Evolutionary conservation across 2,797 vertebrate genomes (phyloP).

Genomic region (Sebastes elongatus): DNA sequence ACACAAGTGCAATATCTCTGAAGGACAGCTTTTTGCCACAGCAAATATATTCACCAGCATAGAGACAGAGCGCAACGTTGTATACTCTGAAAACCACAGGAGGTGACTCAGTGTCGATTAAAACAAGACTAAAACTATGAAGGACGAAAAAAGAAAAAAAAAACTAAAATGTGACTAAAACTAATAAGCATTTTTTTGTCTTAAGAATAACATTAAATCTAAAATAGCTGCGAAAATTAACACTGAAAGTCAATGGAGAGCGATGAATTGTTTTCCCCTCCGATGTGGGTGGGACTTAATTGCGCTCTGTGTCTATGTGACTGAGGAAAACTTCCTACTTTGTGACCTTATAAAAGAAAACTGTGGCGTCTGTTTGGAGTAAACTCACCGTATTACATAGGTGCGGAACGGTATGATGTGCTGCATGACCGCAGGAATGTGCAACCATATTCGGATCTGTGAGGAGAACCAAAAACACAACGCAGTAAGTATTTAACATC

Average conservation of each 20-base stretch:
- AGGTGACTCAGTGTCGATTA: no score
- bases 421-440: slow-evolving; percentile 99
- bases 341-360: background rate
- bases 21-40: background rate
- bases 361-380: background rate
- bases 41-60: background rate
- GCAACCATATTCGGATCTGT: slow-evolving; percentile 94
- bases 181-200: no score
- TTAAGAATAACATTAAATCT: no score
- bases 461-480: background rate
- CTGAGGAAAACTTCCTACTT: background rate
- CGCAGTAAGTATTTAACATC: background rate
- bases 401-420: slow-evolving; percentile 99
- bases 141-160: no score
- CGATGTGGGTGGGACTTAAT: no score
- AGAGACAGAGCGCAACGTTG: background rate
- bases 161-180: no score
- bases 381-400: slow-evolving; percentile 93
- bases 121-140: no score
- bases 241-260: no score
- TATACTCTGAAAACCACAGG: no score
- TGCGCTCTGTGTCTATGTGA: no score
- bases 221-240: no score
- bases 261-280: no score
- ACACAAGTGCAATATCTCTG: background rate